These are phyloP conservation scores for Podarcis siculus DNA, from an alignment of 2,797 vertebrate species.

Conservation along the genomic window DNA sequence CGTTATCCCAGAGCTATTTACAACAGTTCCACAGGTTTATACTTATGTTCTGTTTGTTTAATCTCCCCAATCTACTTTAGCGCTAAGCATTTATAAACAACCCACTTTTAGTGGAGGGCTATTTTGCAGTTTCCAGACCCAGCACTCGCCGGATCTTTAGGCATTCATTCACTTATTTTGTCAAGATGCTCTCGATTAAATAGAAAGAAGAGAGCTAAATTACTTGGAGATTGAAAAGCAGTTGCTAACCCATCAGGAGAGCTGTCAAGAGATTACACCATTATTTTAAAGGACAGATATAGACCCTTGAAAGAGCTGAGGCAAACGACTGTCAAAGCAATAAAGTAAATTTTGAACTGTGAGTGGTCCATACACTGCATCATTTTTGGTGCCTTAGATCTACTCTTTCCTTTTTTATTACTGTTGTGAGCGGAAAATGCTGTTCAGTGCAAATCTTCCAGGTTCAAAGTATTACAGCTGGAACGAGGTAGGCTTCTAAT, in stretches of 20 bases:
- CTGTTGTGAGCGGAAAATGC: slow-evolving; percentile 34
- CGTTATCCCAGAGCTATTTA: slow-evolving; percentile 8
- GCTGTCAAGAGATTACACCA: slow-evolving; percentile 54
- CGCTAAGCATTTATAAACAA: background rate
- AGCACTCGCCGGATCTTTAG: slow-evolving; percentile 33
- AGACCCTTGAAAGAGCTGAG: slow-evolving; percentile 53
- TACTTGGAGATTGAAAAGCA: slow-evolving; percentile 60
- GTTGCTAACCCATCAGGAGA: slow-evolving; percentile 60
- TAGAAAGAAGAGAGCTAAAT: slow-evolving; percentile 56
- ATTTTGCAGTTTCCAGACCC: background rate
- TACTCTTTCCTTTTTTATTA: slow-evolving; percentile 9
- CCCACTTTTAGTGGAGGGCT: slow-evolving; percentile 9
- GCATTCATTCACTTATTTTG: slow-evolving; percentile 55
- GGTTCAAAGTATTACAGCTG: background rate
- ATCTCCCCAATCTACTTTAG: background rate
- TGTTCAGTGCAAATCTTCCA: slow-evolving; percentile 3
- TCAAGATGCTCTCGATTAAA: slow-evolving; percentile 60
- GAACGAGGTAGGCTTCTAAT: background rate
- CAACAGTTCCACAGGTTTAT: background rate
- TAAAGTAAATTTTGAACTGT: slow-evolving; percentile 50
- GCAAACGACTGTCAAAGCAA: slow-evolving; percentile 46
- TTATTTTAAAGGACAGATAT: slow-evolving; percentile 57
- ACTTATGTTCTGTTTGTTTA: slow-evolving; percentile 29
- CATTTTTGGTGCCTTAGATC: slow-evolving; percentile 22
- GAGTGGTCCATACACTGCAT: background rate